A percentile compares a stretch with the other conserved stretches of the same genome.
Conservation (phyloP, 2,888 invertebrate genomes). For the Phorcus lineatus region DNA sequence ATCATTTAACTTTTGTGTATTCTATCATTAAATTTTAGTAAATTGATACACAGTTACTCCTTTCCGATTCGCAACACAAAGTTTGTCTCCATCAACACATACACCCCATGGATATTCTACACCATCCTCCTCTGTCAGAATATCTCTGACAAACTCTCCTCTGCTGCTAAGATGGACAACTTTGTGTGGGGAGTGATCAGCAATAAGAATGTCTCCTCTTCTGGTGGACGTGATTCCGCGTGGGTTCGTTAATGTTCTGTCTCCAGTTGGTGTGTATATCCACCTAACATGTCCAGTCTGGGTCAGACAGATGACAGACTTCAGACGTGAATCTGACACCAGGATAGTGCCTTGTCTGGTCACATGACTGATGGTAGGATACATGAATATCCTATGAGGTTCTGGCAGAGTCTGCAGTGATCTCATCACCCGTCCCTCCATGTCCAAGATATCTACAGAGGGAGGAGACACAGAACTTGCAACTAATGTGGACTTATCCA, state of each 20-base stretch:
- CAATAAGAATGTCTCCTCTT: neutral
- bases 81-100: neutral
- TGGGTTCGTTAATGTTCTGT: neutral
- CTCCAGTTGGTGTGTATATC: neutral
- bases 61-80: no score
- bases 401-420: neutral
- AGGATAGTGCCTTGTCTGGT: neutral
- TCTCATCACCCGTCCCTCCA: neutral
- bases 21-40: no score
- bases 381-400: neutral
- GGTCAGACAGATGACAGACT: neutral
- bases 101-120: neutral
- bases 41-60: no score
- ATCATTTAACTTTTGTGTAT: no score
- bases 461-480: neutral
- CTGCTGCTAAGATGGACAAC: neutral
- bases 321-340: neutral
- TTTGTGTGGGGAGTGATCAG: neutral
- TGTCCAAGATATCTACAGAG: neutral
- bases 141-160: neutral
- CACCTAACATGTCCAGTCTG: neutral
- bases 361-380: neutral
- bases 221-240: neutral
- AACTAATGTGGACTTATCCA: neutral
- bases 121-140: neutral